A percentile compares a stretch with the other conserved stretches of the same genome.
phyloP scores from a whole-genome alignment of 2,113 vertebrate species.

The Rousettus leschenaultii region DNA sequence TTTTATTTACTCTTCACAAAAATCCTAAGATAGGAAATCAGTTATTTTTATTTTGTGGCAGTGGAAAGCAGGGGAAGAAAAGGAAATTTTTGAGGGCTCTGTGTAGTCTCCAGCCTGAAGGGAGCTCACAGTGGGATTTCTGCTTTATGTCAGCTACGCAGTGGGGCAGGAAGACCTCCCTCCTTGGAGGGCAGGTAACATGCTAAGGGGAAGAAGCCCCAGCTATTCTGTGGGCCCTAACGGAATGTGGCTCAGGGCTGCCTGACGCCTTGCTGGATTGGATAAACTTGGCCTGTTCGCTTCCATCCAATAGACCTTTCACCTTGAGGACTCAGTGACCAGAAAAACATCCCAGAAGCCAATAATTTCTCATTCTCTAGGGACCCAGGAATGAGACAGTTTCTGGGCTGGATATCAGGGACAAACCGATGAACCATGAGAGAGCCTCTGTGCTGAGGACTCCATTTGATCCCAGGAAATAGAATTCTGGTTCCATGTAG shows the following conservation, averaged over 20 bases:
- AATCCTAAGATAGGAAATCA: not conserved
- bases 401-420: conserved; percentile 44
- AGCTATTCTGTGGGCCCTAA: not conserved
- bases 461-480: not conserved
- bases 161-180: not conserved
- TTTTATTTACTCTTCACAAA: not conserved
- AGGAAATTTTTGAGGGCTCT: not conserved
- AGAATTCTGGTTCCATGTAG: not conserved
- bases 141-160: not conserved
- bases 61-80: not conserved
- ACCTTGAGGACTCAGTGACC: conserved; percentile 29
- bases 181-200: not conserved
- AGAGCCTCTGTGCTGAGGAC: not conserved
- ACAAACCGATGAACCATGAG: not conserved
- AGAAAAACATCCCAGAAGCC: conserved; percentile 51
- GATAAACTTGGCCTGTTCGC: conserved; percentile 34
- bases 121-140: not conserved
- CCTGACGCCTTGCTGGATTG: not conserved
- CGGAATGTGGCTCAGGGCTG: not conserved
- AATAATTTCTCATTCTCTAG: conserved; percentile 39
- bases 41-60: not conserved
- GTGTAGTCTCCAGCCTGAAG: not conserved
- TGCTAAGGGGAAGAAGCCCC: conserved; percentile 2
- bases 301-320: conserved; percentile 54
- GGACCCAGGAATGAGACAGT: conserved; percentile 10